Base-by-base conservation (phyloP, 2,797 vertebrate genomes). In the Mareca penelope region DNA sequence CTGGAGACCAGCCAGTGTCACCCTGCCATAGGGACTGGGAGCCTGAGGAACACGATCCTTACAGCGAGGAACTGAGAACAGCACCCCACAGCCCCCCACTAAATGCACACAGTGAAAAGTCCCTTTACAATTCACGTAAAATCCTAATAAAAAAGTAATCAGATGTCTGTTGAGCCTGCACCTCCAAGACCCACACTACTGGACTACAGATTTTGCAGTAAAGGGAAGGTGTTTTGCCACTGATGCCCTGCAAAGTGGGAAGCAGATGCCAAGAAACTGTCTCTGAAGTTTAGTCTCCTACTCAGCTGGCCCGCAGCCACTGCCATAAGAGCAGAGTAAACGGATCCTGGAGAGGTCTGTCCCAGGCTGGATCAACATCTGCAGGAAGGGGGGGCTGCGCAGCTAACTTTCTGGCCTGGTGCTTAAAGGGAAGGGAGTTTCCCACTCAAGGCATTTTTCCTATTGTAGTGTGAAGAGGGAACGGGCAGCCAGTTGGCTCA, bases 361-460 rank as follows among this genome's bases (percentile, higher is more conserved):
- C 29, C 9, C 29, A 28, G 8, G 11, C 40, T 8, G 73, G 39
- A 28, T 3, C 1, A 10, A 68, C 4, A 2, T 29, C 3, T 15
- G 21, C 4, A 7, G 80, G 35, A 37, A 12, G 0, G 35, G 22
- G 92, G 60, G 68, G 31, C 76, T 29, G 35, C 6, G 80, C 48
- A 44, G 70, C 81, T 86, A 80, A 84, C 26, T 67, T 80, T 15
- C 82, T 76, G 92, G 64, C 60, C 3, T 1, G 46, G 33, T 8
- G 28, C 3, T 52, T 28, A 9, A 78, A 42, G 82, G 93, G 93
- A 80, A 91, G 93, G 93, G 92, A 85, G 79, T 72, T 92, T 92
- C 85, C 89, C 89, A n/a, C 63, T 69, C 23, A 3, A 29, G 80
- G 76, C 53, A 31, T 75, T 68, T 77, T 70, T 68, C 86, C 90